phyloP scores from a whole-genome alignment of 2,113 vertebrate genomes.

The Potamarius usumacintae region DNA sequence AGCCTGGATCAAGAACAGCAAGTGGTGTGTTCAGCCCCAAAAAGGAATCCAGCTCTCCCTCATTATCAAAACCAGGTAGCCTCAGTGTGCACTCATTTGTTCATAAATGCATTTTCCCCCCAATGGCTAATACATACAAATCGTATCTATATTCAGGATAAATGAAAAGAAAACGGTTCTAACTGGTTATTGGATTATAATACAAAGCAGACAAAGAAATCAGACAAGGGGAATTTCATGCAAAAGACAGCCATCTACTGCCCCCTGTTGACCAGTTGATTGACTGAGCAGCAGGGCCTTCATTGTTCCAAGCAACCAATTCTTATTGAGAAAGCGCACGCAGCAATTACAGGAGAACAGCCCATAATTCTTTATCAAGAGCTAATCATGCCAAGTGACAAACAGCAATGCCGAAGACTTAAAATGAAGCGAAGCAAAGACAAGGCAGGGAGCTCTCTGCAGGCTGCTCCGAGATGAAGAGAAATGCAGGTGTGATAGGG shows the following conservation, averaged over 20 bases:
- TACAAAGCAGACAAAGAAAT: slow-evolving; percentile 72
- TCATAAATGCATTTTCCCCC: slow-evolving; percentile 20
- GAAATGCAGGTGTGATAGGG: slow-evolving; percentile 36
- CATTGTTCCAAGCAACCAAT: slow-evolving; percentile 56
- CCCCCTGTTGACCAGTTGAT: slow-evolving; percentile 66
- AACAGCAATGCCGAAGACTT: slow-evolving; percentile 30
- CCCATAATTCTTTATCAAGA: slow-evolving; percentile 52
- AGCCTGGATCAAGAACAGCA: slow-evolving; percentile 10
- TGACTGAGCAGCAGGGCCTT: slow-evolving; percentile 42
- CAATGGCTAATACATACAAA: slow-evolving; percentile 45
- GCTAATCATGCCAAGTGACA: slow-evolving; percentile 40
- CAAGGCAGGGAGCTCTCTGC: slow-evolving; percentile 4
- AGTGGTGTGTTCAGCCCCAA: background rate
- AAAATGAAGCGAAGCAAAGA: slow-evolving; percentile 36
- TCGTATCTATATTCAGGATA: slow-evolving; percentile 52
- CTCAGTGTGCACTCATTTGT: background rate
- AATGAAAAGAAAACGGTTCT: slow-evolving; percentile 65
- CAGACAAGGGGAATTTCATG: slow-evolving; percentile 38
- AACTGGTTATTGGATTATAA: slow-evolving; percentile 61
- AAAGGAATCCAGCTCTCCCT: background rate
- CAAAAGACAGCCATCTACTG: slow-evolving; percentile 64
- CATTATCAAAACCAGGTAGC: background rate
- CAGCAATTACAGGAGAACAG: slow-evolving; percentile 56
- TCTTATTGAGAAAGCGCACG: slow-evolving; percentile 40
- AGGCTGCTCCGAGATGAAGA: slow-evolving; percentile 1